phyloP scores from a whole-genome alignment of 2,113 vertebrate species.

The Sander vitreus region DNA sequence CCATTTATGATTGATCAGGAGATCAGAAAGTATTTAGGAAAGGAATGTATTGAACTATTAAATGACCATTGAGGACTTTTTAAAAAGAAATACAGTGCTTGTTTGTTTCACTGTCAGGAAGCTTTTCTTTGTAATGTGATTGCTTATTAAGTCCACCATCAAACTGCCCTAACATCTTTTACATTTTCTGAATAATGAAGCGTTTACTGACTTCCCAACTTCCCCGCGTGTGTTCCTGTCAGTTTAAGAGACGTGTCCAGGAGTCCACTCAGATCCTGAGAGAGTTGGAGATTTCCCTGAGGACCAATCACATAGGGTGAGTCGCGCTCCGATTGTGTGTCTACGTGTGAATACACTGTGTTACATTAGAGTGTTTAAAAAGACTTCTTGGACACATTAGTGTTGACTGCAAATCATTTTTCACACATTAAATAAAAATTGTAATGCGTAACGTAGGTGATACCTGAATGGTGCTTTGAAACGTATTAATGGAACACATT shows the following conservation, averaged over 20 bases:
- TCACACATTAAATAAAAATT: not conserved
- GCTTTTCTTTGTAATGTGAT: not conserved
- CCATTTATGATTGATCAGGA: not conserved
- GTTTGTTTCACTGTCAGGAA: not conserved
- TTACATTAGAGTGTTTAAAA: not conserved
- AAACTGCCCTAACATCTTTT: not conserved
- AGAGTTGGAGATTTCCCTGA: conserved; percentile 96
- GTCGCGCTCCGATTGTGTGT: conserved; percentile 12
- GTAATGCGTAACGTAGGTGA: not conserved
- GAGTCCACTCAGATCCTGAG: conserved; percentile 93
- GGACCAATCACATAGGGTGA: conserved; percentile 97
- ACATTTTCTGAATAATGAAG: not conserved
- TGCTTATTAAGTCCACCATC: not conserved
- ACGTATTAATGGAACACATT: not conserved
- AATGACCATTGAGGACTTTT: not conserved
- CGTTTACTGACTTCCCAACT: conserved; percentile 25
- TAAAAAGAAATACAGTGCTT: not conserved
- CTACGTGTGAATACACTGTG: not conserved
- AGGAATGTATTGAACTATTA: not conserved
- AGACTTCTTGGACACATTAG: not conserved
- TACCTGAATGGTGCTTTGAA: not conserved
- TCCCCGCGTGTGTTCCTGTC: not conserved
- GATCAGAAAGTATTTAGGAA: not conserved
- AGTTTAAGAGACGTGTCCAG: conserved; percentile 89
- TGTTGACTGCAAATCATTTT: not conserved